Evolutionary conservation across 23 tunicate species (phyloP).

Genomic region (Oikopleura albicans): DNA sequence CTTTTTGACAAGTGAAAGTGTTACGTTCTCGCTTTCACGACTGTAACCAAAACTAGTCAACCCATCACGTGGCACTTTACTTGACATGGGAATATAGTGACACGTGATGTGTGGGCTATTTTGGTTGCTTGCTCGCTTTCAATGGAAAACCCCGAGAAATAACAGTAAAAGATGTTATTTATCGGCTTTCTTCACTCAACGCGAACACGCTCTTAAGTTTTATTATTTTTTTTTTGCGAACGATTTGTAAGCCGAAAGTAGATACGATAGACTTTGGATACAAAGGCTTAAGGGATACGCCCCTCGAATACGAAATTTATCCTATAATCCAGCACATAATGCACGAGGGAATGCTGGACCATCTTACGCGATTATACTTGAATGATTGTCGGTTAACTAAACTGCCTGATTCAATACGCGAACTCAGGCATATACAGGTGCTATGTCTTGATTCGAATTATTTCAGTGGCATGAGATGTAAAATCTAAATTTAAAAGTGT

Average conservation of each 20-base stretch:
- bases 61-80: too few species aligned
- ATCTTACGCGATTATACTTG: not conserved
- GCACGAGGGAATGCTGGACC: not conserved
- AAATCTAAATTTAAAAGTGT: not conserved
- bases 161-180: too few species aligned
- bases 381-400: not conserved
- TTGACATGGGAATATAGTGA: too few species aligned
- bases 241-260: not conserved
- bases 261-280: conserved; percentile 3
- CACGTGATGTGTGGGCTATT: too few species aligned
- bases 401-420: not conserved
- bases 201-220: too few species aligned
- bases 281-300: not conserved
- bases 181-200: too few species aligned
- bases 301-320: not conserved
- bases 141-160: too few species aligned
- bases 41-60: too few species aligned
- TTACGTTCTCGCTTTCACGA: too few species aligned
- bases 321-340: not conserved
- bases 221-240: too few species aligned
- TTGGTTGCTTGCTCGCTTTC: too few species aligned
- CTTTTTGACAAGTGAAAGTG: too few species aligned
- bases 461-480: not conserved
- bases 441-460: not conserved
- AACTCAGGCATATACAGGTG: not conserved